Conservation (phyloP, 2,113 vertebrate genomes). For the Pimephales promelas region DNA sequence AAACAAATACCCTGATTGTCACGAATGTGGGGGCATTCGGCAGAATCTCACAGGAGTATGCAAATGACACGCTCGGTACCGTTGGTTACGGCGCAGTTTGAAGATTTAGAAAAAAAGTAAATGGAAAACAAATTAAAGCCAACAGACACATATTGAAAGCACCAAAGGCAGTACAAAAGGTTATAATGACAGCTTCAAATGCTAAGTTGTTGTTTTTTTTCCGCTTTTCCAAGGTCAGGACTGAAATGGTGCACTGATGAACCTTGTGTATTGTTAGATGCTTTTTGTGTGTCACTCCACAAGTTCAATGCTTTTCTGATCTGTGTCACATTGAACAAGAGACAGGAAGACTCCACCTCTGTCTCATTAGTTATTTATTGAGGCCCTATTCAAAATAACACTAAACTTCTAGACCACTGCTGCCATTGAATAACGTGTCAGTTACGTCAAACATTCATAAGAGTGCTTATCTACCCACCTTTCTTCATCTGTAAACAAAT, state of each 20-base stretch:
- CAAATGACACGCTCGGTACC: conserved; percentile 30
- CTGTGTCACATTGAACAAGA: conserved; percentile 43
- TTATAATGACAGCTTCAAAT: conserved; percentile 6
- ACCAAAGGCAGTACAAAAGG: neutral
- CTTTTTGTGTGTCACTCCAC: conserved; percentile 39
- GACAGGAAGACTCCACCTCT: conserved; percentile 32
- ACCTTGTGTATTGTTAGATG: neutral
- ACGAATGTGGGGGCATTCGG: conserved; percentile 46
- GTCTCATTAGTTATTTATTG: conserved; percentile 55
- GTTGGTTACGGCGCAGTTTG: neutral
- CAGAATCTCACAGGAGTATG: conserved; percentile 34
- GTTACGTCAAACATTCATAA: neutral
- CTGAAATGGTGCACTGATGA: conserved; percentile 17
- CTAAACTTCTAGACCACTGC: neutral
- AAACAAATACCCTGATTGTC: conserved; percentile 54
- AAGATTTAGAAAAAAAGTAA: conserved; percentile 20
- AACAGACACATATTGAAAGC: neutral
- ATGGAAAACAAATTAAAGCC: conserved; percentile 4
- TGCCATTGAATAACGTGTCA: neutral
- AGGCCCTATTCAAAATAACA: conserved; percentile 31
- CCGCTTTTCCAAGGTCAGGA: neutral
- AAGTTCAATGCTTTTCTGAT: conserved; percentile 40
- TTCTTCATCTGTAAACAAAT: neutral
- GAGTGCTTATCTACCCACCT: neutral
- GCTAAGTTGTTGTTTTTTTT: neutral